Percentiles rank a stretch among this genome's conserved stretches.
Conservation (phyloP, 2,888 invertebrate species). For the Drosophila atroscutellata region DNA sequence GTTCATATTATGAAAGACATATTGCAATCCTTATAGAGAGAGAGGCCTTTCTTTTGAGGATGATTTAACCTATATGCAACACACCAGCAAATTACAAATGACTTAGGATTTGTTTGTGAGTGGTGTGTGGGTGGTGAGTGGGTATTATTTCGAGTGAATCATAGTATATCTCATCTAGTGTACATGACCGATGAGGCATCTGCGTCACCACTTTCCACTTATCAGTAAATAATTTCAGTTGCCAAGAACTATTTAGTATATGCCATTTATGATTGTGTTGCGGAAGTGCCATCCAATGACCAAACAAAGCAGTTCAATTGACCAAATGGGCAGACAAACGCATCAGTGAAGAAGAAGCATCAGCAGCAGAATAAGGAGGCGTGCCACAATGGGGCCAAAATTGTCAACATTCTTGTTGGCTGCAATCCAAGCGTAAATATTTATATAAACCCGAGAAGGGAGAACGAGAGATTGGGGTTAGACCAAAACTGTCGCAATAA, state of each 20-base stretch:
- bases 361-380: background rate
- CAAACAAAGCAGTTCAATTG: slow-evolving; percentile 16
- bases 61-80: no score
- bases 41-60: no score
- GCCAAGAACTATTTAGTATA: slow-evolving; percentile 1
- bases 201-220: slow-evolving; percentile 6
- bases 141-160: background rate
- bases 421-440: slow-evolving; percentile 70
- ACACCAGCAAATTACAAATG: background rate
- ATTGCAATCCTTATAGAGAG: background rate
- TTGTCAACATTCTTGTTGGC: slow-evolving; percentile 54
- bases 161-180: background rate
- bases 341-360: background rate
- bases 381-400: slow-evolving; percentile 2
- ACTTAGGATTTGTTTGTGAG: background rate
- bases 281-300: slow-evolving; percentile 14
- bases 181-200: background rate
- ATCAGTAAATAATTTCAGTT: slow-evolving; percentile 9
- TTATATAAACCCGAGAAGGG: slow-evolving; percentile 47
- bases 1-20: background rate
- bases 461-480: background rate
- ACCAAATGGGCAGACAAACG: slow-evolving; percentile 13
- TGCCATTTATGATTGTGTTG: background rate
- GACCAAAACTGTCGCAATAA: slow-evolving; percentile 29
- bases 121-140: background rate